Conservation (phyloP, 2,113 vertebrate genomes). For the Ardeotis arabs region DNA sequence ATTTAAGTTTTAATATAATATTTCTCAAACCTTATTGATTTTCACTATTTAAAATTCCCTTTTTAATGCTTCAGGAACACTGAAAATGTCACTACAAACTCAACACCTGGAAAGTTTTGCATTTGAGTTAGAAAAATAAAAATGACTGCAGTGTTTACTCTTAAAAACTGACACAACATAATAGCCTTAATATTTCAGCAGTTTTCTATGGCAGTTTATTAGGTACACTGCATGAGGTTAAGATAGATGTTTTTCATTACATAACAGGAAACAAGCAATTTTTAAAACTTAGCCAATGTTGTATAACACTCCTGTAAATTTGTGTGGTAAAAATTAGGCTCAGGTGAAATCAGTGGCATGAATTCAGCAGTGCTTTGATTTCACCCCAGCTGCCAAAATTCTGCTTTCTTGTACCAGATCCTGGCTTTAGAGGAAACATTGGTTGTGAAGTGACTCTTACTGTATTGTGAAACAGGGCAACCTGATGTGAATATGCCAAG, state of each 20-base stretch:
- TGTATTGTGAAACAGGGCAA: not conserved
- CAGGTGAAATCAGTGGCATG: not conserved
- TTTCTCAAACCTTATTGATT: constrained; percentile 26
- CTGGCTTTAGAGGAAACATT: not conserved
- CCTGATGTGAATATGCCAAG: not conserved
- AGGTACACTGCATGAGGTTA: not conserved
- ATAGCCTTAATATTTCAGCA: not conserved
- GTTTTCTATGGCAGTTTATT: not conserved
- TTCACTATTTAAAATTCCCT: not conserved
- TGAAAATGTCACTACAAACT: not conserved
- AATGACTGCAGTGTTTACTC: not conserved
- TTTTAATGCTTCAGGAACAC: not conserved
- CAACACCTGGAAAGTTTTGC: not conserved
- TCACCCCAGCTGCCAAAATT: not conserved
- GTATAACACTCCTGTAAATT: not conserved
- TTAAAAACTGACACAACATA: not conserved
- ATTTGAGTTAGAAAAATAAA: not conserved
- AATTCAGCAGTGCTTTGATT: not conserved
- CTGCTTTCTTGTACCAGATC: not conserved
- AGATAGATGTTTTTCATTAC: not conserved
- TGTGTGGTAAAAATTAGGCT: not conserved
- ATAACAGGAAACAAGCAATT: not conserved
- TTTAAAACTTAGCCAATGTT: not conserved
- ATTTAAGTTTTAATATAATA: constrained; percentile 2
- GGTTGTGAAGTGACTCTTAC: not conserved